Conservation (phyloP, 92 coral and sea anemone genomes). For the Parazoanthus atlanticus region DNA sequence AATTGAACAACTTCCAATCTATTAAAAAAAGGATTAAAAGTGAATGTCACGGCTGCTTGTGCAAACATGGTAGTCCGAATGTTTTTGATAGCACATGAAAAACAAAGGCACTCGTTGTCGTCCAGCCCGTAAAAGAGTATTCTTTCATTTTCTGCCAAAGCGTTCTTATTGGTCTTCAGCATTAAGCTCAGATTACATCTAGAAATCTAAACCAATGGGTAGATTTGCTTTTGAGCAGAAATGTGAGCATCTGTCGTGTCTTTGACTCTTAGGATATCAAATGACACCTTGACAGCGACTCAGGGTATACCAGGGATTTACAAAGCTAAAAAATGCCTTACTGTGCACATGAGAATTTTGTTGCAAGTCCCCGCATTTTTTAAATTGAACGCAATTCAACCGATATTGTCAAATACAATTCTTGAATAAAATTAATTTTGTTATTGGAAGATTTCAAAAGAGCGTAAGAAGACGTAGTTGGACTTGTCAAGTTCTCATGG, state of each 20-base stretch:
- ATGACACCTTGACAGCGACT: background rate
- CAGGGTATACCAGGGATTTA: background rate
- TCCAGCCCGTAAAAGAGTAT: conserved; percentile 31
- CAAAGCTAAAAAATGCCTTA: conserved; percentile 6
- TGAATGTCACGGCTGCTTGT: background rate
- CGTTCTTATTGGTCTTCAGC: conserved; percentile 17
- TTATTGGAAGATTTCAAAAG: background rate
- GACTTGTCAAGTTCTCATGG: background rate
- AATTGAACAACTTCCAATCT: background rate
- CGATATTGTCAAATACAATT: background rate
- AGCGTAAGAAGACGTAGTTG: background rate
- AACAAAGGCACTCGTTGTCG: conserved; percentile 37
- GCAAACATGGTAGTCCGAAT: background rate
- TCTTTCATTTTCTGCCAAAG: conserved; percentile 25
- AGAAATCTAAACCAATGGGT: conserved; percentile 30
- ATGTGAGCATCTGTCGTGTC: conserved; percentile 24
- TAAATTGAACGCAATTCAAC: background rate
- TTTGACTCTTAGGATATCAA: conserved; percentile 26
- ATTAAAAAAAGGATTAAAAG: background rate
- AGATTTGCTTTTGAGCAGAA: background rate
- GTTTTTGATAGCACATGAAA: background rate
- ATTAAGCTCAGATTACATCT: conserved; percentile 21
- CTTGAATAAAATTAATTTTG: background rate
- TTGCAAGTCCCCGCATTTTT: background rate
- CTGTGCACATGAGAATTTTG: background rate